These are phyloP conservation scores for Lerema accius DNA, from an alignment of 1,140 invertebrate genomes.

Conservation along the genomic window DNA sequence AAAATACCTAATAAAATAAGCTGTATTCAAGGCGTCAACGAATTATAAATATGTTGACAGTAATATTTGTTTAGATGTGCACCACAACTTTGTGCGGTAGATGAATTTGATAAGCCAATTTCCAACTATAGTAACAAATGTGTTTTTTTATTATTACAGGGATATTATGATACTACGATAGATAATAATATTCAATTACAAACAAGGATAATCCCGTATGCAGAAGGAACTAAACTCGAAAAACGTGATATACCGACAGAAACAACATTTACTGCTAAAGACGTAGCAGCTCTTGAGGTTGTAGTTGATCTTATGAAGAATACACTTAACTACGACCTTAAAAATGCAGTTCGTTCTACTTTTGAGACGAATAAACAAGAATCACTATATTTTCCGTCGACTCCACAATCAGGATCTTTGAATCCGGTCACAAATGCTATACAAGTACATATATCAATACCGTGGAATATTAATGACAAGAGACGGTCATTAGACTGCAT, in stretches of 20 bases:
- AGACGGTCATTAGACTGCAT: slow-evolving; percentile 45
- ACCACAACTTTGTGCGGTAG: too few species aligned
- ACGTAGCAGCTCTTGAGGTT: slow-evolving; percentile 60
- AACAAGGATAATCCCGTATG: not conserved
- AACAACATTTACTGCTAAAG: slow-evolving; percentile 51
- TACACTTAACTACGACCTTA: slow-evolving; percentile 33
- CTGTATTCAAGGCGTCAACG: too few species aligned
- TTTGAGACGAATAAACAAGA: not conserved
- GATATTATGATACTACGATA: not conserved
- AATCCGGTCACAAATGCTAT: slow-evolving; percentile 45
- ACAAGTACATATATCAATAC: slow-evolving; percentile 58
- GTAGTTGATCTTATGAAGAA: slow-evolving; percentile 57
- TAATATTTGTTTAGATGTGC: too few species aligned
- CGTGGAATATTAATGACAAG: slow-evolving; percentile 35
- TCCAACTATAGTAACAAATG: too few species aligned
- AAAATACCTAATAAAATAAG: too few species aligned
- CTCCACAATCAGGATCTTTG: not conserved
- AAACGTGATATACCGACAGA: slow-evolving; percentile 36
- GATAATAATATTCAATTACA: not conserved
- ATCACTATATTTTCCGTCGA: not conserved
- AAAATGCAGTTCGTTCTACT: not conserved
- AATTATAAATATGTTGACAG: too few species aligned
- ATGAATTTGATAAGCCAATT: too few species aligned
- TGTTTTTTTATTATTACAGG: too few species aligned
- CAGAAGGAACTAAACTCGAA: slow-evolving; percentile 15